A percentile compares a stretch with the other conserved stretches of the same genome.
These are phyloP conservation scores for Drosophila kambysellisi DNA, from an alignment of 2,888 invertebrate species.

Conservation along the genomic window DNA sequence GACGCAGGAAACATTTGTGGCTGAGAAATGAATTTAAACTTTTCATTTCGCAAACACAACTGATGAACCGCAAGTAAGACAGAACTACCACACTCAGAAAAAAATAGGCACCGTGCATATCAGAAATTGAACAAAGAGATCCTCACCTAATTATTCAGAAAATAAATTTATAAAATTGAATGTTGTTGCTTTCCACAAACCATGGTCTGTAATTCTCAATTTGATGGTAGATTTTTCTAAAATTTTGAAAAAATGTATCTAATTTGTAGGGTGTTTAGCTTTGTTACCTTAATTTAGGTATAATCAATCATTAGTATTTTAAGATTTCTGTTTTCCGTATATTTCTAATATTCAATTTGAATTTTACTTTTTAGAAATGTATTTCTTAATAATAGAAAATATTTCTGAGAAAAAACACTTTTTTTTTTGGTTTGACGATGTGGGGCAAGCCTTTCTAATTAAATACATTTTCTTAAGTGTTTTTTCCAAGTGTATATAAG, in stretches of 20 bases:
- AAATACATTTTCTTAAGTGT: not conserved
- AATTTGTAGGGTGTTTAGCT: not conserved
- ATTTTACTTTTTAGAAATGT: not conserved
- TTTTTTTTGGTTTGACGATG: not conserved
- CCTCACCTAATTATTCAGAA: no score
- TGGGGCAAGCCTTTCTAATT: no score
- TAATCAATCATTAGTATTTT: not conserved
- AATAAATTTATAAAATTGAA: not conserved
- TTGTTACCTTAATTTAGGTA: not conserved
- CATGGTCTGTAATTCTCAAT: not conserved
- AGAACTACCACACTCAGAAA: not conserved
- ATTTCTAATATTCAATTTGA: not conserved
- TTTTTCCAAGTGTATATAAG: not conserved
- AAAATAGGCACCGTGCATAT: not conserved
- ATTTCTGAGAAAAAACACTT: not conserved
- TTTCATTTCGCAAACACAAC: constrained; percentile 22
- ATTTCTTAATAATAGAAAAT: not conserved
- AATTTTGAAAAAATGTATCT: not conserved
- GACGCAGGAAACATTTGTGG: constrained; percentile 45
- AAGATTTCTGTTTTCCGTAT: not conserved
- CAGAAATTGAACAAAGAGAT: not conserved
- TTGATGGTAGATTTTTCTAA: not conserved
- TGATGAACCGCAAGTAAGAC: not conserved
- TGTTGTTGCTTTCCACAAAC: no score
- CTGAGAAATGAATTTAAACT: constrained; percentile 62